These are phyloP conservation scores for Anthoptus insignis DNA, from an alignment of 2,888 invertebrate genomes.

Conservation along the genomic window DNA sequence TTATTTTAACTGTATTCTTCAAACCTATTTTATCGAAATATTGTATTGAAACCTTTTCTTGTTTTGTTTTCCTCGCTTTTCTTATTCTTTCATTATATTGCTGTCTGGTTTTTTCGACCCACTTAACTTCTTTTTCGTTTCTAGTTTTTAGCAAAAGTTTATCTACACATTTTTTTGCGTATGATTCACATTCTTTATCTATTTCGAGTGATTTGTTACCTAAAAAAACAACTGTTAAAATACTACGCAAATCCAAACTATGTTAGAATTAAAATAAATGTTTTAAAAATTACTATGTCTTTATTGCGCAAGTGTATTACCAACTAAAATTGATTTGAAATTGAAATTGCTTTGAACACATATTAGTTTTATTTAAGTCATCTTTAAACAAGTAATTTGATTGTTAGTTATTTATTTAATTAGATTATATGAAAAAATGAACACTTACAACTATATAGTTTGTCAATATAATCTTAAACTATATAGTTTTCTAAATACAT, in stretches of 20 bases:
- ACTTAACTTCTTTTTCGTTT: slow-evolving; percentile 44
- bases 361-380: no score
- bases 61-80: slow-evolving; percentile 4
- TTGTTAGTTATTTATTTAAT: no score
- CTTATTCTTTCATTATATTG: slow-evolving; percentile 58
- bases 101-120: slow-evolving; percentile 56
- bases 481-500: no score
- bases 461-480: no score
- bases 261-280: no score
- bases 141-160: slow-evolving; percentile 46
- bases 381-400: no score
- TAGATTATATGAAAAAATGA: no score
- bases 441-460: no score
- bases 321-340: no score
- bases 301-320: no score
- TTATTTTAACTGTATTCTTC: background rate
- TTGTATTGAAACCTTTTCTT: slow-evolving; percentile 15
- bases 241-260: background rate
- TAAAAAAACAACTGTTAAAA: slow-evolving; percentile 6
- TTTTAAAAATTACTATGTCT: no score
- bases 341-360: no score
- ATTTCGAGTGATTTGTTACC: slow-evolving; percentile 5
- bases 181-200: slow-evolving; percentile 3
- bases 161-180: slow-evolving; percentile 41
- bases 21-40: slow-evolving; percentile 40